Evolutionary conservation across 37 sponge, comb jelly and placozoan genomes (phyloP), one percentile per base, ranked within the genome.

Genomic region (Halichondria panicea): DNA sequence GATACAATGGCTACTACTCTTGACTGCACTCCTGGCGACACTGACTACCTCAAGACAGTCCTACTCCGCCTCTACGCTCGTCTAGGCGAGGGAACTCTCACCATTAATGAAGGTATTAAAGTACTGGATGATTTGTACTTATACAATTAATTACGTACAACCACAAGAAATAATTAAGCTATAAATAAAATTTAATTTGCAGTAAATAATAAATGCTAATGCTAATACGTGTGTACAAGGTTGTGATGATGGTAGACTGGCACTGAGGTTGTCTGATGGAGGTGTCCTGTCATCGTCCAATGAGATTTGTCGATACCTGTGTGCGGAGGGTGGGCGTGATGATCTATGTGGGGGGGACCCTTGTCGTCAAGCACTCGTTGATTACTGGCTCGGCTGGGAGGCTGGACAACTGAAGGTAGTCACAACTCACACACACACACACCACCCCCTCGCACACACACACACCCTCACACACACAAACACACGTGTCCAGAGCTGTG

Each of bases 341-440:
- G 25, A 32, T 7, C 36, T 57, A 1, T 40, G 40, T 28, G 64
- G 74, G 41, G 28, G 27, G 3, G n/a, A 68, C 11, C 72, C 77
- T 61, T 37, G 24, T 3, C 59, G 63, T 1, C 66, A 27, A 60
- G 82, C 68, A 1, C 77, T 67, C 4, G 68, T 81, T 34, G 83
- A 88, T 38, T 63, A 82, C 68, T 88, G 89, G 89, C 28, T 82
- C 4, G 89, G 62, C 39, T 88, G 89, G 89, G 89, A 78, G 54
- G 46, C 27, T 11, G 39, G 70, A 3, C 38, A 72, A 35, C 74
- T 88, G 67, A 82, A 82, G 79, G 89, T 82, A 40, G 27, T 25
- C 25, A 40, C 40, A 8, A 36, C 8, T 9, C n/a, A n/a, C n/a
- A n/a, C n/a, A n/a, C n/a, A n/a, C n/a, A n/a, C 60, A 58, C 25